phyloP scores from a whole-genome alignment of 2,797 vertebrate genomes.

The Parotocinclus haroldoi region DNA sequence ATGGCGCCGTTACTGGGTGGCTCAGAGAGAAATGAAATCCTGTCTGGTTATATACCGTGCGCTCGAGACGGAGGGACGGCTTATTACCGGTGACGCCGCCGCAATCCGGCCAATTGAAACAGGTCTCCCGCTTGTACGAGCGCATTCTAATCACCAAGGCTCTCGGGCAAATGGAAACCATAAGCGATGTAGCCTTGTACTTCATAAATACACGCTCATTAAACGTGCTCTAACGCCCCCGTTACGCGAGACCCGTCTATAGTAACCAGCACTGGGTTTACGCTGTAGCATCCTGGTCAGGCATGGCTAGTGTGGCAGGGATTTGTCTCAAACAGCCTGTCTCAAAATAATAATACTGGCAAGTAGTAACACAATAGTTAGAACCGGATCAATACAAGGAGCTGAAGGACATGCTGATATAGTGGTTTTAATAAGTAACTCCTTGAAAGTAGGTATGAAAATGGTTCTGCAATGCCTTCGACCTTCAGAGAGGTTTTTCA shows the following conservation, averaged over 20 bases:
- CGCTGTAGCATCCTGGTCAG: not conserved
- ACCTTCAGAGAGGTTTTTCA: no score
- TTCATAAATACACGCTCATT: conserved; percentile 4
- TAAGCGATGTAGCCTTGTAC: conserved; percentile 11
- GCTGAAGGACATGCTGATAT: no score
- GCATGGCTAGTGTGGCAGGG: conserved; percentile 1
- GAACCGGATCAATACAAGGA: no score
- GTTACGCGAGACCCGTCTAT: not conserved
- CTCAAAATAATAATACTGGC: not conserved
- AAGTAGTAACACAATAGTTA: no score
- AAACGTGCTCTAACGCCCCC: not conserved
- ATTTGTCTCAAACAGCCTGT: conserved; percentile 11
- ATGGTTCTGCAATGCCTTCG: no score
- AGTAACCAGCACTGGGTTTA: not conserved
- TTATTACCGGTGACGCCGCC: conserved; percentile 47
- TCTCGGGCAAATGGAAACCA: conserved; percentile 24
- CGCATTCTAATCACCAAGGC: conserved; percentile 45
- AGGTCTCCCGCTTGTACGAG: conserved; percentile 33
- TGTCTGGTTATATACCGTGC: conserved; percentile 51
- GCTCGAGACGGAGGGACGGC: conserved; percentile 48
- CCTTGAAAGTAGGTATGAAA: no score
- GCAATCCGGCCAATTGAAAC: conserved; percentile 45
- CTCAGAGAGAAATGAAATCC: conserved; percentile 40
- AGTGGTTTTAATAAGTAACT: no score
- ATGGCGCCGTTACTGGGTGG: conserved; percentile 42